These are phyloP conservation scores for Ptyas mucosa DNA, from an alignment of 2,113 vertebrate genomes.

Conservation along the genomic window DNA sequence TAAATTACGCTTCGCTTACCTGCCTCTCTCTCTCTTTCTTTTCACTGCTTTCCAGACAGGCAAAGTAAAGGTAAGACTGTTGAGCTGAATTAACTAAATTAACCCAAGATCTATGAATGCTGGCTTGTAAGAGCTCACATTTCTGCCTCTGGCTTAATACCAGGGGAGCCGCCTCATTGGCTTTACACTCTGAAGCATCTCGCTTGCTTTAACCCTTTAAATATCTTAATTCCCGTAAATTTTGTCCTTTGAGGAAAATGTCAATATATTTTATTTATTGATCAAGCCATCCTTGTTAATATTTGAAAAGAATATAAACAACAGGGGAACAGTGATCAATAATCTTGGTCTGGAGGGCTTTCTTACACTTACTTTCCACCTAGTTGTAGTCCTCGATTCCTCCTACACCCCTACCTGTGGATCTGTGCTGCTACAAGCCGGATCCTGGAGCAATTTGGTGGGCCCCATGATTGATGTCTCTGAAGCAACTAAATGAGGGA, in stretches of 20 bases:
- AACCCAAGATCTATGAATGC: background rate
- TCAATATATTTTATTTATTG: background rate
- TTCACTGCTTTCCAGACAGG: slow-evolving; percentile 67
- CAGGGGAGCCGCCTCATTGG: background rate
- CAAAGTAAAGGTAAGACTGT: slow-evolving; percentile 71
- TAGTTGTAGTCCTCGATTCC: background rate
- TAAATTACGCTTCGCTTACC: slow-evolving; percentile 1
- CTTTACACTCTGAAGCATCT: background rate
- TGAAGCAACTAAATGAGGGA: background rate
- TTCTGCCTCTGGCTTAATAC: background rate
- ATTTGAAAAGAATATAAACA: background rate
- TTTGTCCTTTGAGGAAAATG: background rate
- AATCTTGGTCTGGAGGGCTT: background rate
- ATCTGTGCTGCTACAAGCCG: background rate
- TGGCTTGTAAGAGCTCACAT: background rate
- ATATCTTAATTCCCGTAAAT: background rate
- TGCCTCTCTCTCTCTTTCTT: slow-evolving; percentile 37
- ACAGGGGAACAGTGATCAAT: background rate
- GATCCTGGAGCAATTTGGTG: background rate
- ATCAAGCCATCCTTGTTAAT: background rate
- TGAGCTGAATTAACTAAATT: accelerated
- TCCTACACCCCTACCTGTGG: background rate
- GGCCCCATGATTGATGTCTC: background rate
- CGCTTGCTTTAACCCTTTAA: background rate
- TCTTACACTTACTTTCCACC: background rate